Evolutionary conservation across 2,113 vertebrate species (phyloP).

Genomic region (Mola mola): DNA sequence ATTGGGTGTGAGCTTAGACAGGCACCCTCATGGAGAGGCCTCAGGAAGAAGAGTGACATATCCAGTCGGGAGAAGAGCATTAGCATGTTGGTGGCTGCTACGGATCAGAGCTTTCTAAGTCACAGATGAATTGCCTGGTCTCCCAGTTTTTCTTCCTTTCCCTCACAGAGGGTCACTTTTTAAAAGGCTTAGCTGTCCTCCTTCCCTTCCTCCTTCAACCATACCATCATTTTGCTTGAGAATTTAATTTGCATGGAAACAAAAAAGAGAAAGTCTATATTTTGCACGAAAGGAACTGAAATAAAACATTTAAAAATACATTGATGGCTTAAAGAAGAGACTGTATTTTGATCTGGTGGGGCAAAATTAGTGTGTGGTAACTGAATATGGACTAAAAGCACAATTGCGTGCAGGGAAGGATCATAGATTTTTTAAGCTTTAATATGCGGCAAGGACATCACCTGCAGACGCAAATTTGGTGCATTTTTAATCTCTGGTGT

Average conservation of each 20-base stretch:
- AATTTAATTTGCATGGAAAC: too few relatives aligned
- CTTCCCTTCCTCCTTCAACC: neutral
- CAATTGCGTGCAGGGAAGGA: neutral
- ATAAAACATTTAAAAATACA: too few relatives aligned
- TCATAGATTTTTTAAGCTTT: constrained; percentile 2
- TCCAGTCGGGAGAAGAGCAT: constrained; percentile 55
- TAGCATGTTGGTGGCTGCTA: constrained; percentile 59
- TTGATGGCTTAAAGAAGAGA: too few relatives aligned
- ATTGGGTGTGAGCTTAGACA: constrained; percentile 48
- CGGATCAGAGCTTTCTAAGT: constrained; percentile 56
- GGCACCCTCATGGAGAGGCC: constrained; percentile 22
- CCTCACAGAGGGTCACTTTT: constrained; percentile 27
- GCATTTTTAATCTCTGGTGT: constrained; percentile 30
- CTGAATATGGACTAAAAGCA: too few relatives aligned
- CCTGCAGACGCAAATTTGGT: constrained; percentile 33
- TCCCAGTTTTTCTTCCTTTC: constrained; percentile 13
- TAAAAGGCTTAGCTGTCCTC: constrained; percentile 10
- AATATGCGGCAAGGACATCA: constrained; percentile 46
- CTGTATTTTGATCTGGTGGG: too few relatives aligned
- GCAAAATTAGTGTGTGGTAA: constrained; percentile 34
- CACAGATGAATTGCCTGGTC: constrained; percentile 63
- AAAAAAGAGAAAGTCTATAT: too few relatives aligned
- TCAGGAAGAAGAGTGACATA: constrained; percentile 59
- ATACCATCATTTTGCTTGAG: too few relatives aligned
- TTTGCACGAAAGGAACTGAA: too few relatives aligned